Percentiles rank a stretch among this genome's conserved stretches.
These are phyloP conservation scores for Ectobius pallidus DNA, from an alignment of 2,888 invertebrate species.

Conservation along the genomic window DNA sequence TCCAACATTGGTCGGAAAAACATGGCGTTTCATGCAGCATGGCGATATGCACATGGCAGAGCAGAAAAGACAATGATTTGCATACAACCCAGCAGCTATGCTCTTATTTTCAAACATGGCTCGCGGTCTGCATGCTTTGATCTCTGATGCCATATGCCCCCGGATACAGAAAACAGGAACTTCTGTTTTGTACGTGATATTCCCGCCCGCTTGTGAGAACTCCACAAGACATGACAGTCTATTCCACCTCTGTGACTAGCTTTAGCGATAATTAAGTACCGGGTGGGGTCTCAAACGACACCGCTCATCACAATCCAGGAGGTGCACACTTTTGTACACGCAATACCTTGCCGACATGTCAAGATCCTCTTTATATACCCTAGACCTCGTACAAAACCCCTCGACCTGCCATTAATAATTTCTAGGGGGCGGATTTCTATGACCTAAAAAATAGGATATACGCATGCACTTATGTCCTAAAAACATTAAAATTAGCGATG, in stretches of 20 bases:
- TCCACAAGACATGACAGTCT: neutral
- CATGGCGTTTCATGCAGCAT: no score
- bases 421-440: no score
- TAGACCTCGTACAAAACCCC: no score
- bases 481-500: no score
- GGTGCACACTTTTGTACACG: no score
- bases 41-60: neutral
- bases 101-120: neutral
- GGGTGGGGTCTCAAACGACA: slow-evolving; percentile 21
- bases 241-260: slow-evolving; percentile 11
- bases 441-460: no score
- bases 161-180: slow-evolving; percentile 11
- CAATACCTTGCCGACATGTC: no score
- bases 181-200: neutral
- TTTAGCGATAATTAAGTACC: slow-evolving; percentile 14
- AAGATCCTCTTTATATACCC: no score
- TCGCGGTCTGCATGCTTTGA: slow-evolving; percentile 6
- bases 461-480: no score
- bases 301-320: slow-evolving; percentile 3
- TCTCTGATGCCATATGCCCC: slow-evolving; percentile 4
- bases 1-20: no score
- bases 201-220: neutral
- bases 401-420: no score
- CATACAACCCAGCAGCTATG: neutral
- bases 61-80: slow-evolving; percentile 7